A percentile compares a stretch with the other conserved stretches of the same genome.
phyloP scores from a whole-genome alignment of 2,797 vertebrate species.

The Lemur catta region DNA sequence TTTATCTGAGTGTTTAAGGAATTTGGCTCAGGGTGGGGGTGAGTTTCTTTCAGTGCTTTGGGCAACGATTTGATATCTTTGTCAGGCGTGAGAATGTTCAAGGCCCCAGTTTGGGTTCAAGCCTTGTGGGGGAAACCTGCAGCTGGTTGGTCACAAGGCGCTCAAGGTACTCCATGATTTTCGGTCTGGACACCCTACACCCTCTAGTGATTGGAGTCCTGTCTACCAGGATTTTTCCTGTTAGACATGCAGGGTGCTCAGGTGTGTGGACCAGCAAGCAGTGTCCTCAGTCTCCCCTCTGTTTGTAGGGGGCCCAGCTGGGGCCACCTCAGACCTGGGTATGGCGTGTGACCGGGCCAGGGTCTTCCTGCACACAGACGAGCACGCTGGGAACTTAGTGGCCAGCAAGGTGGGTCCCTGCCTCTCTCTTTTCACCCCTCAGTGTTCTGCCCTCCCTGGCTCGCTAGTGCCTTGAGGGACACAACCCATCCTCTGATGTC shows the following conservation, averaged over 20 bases:
- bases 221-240: neutral
- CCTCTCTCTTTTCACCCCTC: fast-evolving
- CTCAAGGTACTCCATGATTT: neutral
- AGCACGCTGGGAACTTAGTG: slow-evolving; percentile 81
- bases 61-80: too few relatives aligned
- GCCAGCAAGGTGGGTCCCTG: slow-evolving; percentile 85
- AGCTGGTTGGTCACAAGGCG: neutral
- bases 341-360: slow-evolving; percentile 83
- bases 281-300: neutral
- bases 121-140: neutral
- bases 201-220: neutral
- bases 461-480: neutral
- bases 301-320: slow-evolving; percentile 58
- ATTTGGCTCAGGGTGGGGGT: neutral
- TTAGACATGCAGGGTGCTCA: neutral
- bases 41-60: neutral
- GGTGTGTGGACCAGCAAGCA: fast-evolving
- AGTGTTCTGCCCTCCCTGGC: neutral
- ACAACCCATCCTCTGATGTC: neutral
- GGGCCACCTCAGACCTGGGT: slow-evolving; percentile 81
- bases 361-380: slow-evolving; percentile 84
- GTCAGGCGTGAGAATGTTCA: too few relatives aligned
- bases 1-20: neutral
- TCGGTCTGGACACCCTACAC: neutral
- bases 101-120: neutral